Evolutionary conservation across 2,113 vertebrate species (phyloP).

Genomic region (Macrotus californicus): DNA sequence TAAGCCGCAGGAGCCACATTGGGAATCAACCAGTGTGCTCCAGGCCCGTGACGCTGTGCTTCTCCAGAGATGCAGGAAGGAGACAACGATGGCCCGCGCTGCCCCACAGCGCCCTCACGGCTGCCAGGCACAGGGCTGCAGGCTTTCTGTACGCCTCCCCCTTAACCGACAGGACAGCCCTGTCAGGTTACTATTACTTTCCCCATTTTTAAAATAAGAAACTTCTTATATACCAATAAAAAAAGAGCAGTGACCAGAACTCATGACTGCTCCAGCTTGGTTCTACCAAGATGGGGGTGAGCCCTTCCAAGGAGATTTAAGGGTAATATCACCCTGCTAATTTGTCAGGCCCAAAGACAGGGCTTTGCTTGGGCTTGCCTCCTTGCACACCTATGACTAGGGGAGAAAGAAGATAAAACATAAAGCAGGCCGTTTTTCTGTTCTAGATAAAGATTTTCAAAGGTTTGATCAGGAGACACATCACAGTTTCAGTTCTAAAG

Average conservation of each 20-base stretch:
- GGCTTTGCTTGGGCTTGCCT: neutral
- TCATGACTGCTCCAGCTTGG: neutral
- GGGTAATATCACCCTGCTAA: neutral
- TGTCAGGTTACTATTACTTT: neutral
- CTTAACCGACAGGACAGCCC: neutral
- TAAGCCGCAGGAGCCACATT: neutral
- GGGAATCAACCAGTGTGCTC: neutral
- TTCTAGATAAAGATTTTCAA: neutral
- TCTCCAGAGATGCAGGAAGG: neutral
- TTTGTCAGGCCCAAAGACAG: neutral
- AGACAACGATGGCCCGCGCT: neutral
- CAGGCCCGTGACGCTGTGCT: neutral
- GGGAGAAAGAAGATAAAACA: neutral
- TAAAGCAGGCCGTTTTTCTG: neutral
- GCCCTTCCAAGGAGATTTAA: neutral
- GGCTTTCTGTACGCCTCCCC: neutral
- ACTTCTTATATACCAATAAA: neutral
- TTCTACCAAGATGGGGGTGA: neutral
- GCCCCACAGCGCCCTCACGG: neutral
- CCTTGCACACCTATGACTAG: neutral
- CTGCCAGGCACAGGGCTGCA: neutral
- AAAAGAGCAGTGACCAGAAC: neutral
- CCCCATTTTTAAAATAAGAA: neutral
- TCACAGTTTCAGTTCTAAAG: neutral
- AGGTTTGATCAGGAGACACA: neutral